phyloP scores from a whole-genome alignment of 30 jellyfish, hydroid and myxozoan genomes.

The Pelagia noctiluca region DNA sequence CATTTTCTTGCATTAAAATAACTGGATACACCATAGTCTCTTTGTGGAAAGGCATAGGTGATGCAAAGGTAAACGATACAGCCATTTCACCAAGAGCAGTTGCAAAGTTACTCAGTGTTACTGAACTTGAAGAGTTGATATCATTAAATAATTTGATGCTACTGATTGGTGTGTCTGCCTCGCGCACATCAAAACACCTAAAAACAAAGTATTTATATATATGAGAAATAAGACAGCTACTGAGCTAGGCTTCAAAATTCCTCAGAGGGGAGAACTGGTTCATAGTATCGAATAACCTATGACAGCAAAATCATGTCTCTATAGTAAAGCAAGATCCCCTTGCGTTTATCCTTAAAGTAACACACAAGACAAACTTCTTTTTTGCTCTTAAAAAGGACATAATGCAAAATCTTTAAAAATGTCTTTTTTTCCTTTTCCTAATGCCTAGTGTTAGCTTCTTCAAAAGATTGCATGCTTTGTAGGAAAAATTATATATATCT shows the following conservation, averaged over 20 bases:
- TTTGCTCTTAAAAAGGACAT: no score
- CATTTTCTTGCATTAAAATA: constrained; percentile 91
- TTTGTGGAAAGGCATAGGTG: constrained; percentile 30
- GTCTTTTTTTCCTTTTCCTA: no score
- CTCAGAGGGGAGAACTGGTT: not conserved
- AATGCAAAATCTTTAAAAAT: no score
- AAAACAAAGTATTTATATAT: constrained; percentile 3
- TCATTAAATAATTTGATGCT: constrained; percentile 60
- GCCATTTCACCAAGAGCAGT: constrained; percentile 94
- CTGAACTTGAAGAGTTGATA: constrained; percentile 11
- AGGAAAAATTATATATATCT: no score
- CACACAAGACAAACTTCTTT: no score
- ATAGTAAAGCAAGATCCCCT: no score
- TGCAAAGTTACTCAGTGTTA: constrained; percentile 59
- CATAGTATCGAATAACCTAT: no score
- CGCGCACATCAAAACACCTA: constrained; percentile 78
- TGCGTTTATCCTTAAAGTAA: no score
- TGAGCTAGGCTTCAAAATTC: not conserved
- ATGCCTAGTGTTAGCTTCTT: no score
- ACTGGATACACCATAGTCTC: constrained; percentile 63
- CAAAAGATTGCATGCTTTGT: no score
- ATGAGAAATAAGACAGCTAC: not conserved
- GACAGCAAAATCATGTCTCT: no score
- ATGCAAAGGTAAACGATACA: constrained; percentile 82
- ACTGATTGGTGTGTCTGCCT: constrained; percentile 52